These are phyloP conservation scores for Heteropelma amictum DNA, from an alignment of 2,888 invertebrate genomes.

Conservation along the genomic window DNA sequence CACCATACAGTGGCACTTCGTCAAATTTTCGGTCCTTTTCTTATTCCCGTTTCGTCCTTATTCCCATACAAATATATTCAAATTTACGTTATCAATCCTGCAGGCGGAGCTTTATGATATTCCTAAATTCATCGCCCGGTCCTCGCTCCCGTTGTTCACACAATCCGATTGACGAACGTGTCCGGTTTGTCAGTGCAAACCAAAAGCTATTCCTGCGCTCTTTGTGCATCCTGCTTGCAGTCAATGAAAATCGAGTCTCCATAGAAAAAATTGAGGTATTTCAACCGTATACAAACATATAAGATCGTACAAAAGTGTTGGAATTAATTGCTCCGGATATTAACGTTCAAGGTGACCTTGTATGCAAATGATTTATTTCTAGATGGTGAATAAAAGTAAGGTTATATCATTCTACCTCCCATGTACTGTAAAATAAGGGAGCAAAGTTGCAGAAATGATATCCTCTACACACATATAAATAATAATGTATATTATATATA, in stretches of 20 bases:
- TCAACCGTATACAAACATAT: no score
- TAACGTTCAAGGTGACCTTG: no score
- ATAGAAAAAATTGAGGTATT: no score
- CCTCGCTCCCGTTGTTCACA: slow-evolving; percentile 28
- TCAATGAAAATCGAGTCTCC: no score
- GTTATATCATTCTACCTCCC: no score
- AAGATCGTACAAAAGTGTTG: no score
- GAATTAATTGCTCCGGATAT: no score
- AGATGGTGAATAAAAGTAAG: no score
- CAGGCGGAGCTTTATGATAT: not conserved
- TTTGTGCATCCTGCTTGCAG: no score
- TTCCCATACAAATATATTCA: slow-evolving; percentile 9
- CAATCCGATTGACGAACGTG: slow-evolving; percentile 45
- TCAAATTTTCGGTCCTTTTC: not conserved
- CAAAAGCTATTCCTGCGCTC: not conserved
- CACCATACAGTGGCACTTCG: slow-evolving; percentile 2
- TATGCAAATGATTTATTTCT: no score
- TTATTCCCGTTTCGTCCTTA: slow-evolving; percentile 6
- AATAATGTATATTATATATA: not conserved
- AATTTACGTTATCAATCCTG: slow-evolving; percentile 25
- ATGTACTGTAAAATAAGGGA: not conserved
- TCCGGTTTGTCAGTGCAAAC: slow-evolving; percentile 36
- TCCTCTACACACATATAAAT: no score
- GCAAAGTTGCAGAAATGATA: not conserved
- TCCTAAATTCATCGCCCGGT: slow-evolving; percentile 11